Evolutionary conservation across 2,888 invertebrate species (phyloP), one percentile per base, ranked within the genome.

Genomic region (Acronicta alni): DNA sequence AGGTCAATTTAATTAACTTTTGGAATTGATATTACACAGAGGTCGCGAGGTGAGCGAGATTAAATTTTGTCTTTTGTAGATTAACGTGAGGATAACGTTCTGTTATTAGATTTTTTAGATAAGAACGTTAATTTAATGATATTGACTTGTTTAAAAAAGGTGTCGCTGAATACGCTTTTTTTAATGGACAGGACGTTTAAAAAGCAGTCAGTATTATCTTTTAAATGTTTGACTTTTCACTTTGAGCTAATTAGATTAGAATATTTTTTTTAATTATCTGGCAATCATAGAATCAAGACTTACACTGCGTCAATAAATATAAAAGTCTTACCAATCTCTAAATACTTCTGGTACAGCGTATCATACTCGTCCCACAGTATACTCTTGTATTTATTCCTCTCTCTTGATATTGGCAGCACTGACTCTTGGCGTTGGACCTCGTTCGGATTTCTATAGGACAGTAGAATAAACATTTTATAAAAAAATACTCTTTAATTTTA

Each of bases 361-460:
- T 98, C 98, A 90, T 98, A 99, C 85, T 97, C 97, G 72, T 98
- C 98, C 99, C 99, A 99, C 3, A 96, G 95, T 77, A 97, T 96
- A 80, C 96, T 97, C 65, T 97, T 96, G 89, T 97, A 98, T 76
- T 97, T 96, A 90, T 97, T 98, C 60, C 97, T 95, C 86, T 98
- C 98, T 81, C 97, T 96, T 44, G 97, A 97, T 75, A 97, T 97
- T 7, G 97, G 97, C 67, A 97, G 91, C 16, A 96, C 95, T 0
- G 96, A 96, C 80, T 98, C 97, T 84, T 97, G 97, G 42, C 97
- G 96, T 82, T 97, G 96, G 77, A 97, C 96, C 81, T 98, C 98
- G 83, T 98, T 98, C 1, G 98, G 98, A 89, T 98, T 98, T 77
- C 98, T 98, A 37, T 6, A 51, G 8, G 14, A 69, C 9, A 64